Conservation (phyloP, 2,113 vertebrate genomes). For the Limnothrissa miodon region DNA sequence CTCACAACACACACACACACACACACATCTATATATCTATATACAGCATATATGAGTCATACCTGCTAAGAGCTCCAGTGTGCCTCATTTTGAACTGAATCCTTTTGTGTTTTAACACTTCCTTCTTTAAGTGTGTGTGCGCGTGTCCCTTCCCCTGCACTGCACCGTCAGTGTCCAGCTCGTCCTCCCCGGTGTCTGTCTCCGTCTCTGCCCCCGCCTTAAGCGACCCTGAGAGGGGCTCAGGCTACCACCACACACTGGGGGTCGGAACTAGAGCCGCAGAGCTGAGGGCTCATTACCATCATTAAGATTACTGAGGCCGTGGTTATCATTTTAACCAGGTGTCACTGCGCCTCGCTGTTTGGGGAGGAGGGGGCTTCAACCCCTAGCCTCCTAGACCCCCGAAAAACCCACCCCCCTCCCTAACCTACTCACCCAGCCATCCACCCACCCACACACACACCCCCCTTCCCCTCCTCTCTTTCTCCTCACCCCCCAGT, state of each 20-base stretch:
- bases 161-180: not conserved
- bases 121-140: slow-evolving; percentile 28
- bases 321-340: slow-evolving; percentile 71
- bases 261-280: slow-evolving; percentile 44
- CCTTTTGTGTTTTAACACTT: slow-evolving; percentile 43
- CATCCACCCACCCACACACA: not conserved
- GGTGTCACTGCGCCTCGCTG: slow-evolving; percentile 58
- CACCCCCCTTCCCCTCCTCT: slow-evolving; percentile 48
- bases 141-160: slow-evolving; percentile 1
- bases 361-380: not conserved
- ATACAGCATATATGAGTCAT: not conserved
- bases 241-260: slow-evolving; percentile 28
- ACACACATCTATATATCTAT: not conserved
- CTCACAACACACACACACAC: not conserved
- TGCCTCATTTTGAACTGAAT: slow-evolving; percentile 46
- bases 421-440: too few species aligned
- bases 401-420: too few species aligned
- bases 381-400: not conserved
- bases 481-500: slow-evolving; percentile 54
- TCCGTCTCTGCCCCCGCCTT: slow-evolving; percentile 20
- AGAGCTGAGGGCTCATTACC: slow-evolving; percentile 63
- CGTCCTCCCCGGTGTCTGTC: not conserved
- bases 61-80: slow-evolving; percentile 44
- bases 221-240: slow-evolving; percentile 47
- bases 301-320: slow-evolving; percentile 67